These are phyloP conservation scores for Melanocharis versteri DNA, from an alignment of 2,113 vertebrate species.

Conservation along the genomic window DNA sequence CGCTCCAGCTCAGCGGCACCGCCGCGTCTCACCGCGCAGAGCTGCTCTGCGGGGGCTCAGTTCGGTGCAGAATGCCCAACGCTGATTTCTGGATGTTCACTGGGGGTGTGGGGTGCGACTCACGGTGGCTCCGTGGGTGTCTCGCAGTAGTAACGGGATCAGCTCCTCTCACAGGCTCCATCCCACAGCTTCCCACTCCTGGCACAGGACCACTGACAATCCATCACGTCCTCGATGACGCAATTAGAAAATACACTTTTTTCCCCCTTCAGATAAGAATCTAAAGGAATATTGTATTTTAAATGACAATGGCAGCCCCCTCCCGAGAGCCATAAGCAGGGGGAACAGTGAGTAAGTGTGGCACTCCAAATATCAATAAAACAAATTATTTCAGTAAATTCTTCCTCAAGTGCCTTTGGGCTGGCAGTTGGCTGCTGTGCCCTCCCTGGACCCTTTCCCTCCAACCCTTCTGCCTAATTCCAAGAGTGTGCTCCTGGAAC, in stretches of 20 bases:
- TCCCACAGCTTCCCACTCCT: constrained; percentile 4
- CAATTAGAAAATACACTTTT: neutral
- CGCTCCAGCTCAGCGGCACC: fast-evolving
- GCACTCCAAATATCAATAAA: neutral
- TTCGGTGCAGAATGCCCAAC: neutral
- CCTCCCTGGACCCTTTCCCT: neutral
- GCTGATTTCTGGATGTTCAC: neutral
- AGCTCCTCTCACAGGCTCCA: neutral
- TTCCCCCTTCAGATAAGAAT: neutral
- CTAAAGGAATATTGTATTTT: neutral
- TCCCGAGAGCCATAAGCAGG: neutral
- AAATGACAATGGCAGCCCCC: neutral
- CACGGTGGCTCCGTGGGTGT: neutral
- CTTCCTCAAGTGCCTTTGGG: constrained; percentile 42
- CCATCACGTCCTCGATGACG: neutral
- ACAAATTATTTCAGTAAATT: neutral
- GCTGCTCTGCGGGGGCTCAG: neutral
- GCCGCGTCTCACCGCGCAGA: fast-evolving
- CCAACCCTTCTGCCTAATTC: neutral
- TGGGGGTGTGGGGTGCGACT: neutral
- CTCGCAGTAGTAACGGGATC: neutral
- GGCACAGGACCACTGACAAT: neutral
- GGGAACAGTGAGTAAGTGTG: neutral
- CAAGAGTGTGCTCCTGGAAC: neutral
- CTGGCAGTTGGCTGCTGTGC: neutral